These are phyloP conservation scores for Eulithis prunata DNA, from an alignment of 2,888 invertebrate genomes.

Conservation along the genomic window DNA sequence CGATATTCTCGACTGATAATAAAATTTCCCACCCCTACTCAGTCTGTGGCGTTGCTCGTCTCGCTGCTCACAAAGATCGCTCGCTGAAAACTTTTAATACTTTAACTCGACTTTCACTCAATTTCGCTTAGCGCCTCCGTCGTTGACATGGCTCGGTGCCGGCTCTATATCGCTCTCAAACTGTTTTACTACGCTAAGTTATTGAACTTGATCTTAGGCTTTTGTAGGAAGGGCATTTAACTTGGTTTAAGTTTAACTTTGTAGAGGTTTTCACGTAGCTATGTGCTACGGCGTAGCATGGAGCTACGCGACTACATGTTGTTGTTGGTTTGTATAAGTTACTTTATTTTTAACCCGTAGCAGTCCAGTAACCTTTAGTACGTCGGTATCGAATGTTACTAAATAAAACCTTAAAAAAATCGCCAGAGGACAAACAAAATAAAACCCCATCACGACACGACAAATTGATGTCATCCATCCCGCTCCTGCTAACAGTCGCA, in stretches of 20 bases:
- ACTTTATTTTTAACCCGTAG: no score
- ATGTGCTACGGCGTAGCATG: slow-evolving; percentile 14
- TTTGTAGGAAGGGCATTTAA: not conserved
- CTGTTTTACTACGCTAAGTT: slow-evolving; percentile 59
- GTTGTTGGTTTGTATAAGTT: not conserved
- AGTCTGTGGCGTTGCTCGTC: slow-evolving; percentile 53
- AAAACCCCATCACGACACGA: slow-evolving; percentile 84
- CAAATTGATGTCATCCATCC: slow-evolving; percentile 84
- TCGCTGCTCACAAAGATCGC: slow-evolving; percentile 71
- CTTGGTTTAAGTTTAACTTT: not conserved
- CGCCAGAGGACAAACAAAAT: slow-evolving; percentile 78
- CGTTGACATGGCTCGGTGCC: slow-evolving; percentile 74
- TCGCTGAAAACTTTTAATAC: slow-evolving; percentile 84
- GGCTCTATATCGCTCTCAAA: slow-evolving; percentile 65
- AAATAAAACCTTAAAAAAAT: slow-evolving; percentile 57
- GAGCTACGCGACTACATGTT: not conserved
- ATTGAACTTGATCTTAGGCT: slow-evolving; percentile 43
- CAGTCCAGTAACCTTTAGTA: no score
- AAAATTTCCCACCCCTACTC: slow-evolving; percentile 39
- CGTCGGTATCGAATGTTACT: slow-evolving; percentile 3
- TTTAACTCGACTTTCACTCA: slow-evolving; percentile 83
- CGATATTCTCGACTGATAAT: slow-evolving; percentile 37
- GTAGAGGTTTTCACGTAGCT: not conserved
- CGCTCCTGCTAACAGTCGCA: slow-evolving; percentile 82
- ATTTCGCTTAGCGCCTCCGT: slow-evolving; percentile 76